These are phyloP conservation scores for Leucozona laternaria DNA, from an alignment of 2,888 invertebrate species.

Conservation along the genomic window DNA sequence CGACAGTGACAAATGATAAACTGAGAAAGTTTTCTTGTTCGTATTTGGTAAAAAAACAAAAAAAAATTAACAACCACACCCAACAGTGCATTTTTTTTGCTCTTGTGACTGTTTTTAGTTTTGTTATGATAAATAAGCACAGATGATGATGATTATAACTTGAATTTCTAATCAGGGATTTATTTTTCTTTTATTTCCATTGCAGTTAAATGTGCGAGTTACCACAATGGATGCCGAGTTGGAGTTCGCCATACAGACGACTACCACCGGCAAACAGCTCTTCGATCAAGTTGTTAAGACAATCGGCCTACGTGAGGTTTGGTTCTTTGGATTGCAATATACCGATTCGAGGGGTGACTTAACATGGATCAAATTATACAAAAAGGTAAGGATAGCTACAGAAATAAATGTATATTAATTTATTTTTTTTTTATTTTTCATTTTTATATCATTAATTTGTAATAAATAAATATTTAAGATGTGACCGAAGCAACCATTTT, in stretches of 20 bases:
- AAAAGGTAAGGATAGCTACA: slow-evolving; percentile 91
- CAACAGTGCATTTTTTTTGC: slow-evolving; percentile 2
- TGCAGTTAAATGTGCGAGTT: slow-evolving; percentile 99
- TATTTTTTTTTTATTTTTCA: neutral
- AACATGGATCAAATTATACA: slow-evolving; percentile 99
- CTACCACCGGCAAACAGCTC: slow-evolving; percentile 99
- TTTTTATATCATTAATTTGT: no score
- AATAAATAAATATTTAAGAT: no score
- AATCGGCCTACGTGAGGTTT: slow-evolving; percentile 98
- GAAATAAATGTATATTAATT: neutral
- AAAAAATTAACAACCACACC: slow-evolving; percentile 49
- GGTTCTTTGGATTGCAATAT: slow-evolving; percentile 99
- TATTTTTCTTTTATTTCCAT: slow-evolving; percentile 77
- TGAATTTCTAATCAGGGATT: slow-evolving; percentile 42
- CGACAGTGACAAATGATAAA: slow-evolving; percentile 32
- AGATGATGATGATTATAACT: slow-evolving; percentile 17
- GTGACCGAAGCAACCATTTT: no score
- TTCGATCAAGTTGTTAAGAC: slow-evolving; percentile 99
- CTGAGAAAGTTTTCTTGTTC: slow-evolving; percentile 62
- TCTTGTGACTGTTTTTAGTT: slow-evolving; percentile 5
- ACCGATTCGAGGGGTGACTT: slow-evolving; percentile 98
- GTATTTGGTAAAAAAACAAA: slow-evolving; percentile 37
- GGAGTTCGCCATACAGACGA: slow-evolving; percentile 99
- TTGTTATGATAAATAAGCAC: slow-evolving; percentile 2
- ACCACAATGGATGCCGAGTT: slow-evolving; percentile 99